Evolutionary conservation across 2,888 invertebrate genomes (phyloP), one percentile per base, ranked within the genome.

Genomic region (Schizaphis graminum): DNA sequence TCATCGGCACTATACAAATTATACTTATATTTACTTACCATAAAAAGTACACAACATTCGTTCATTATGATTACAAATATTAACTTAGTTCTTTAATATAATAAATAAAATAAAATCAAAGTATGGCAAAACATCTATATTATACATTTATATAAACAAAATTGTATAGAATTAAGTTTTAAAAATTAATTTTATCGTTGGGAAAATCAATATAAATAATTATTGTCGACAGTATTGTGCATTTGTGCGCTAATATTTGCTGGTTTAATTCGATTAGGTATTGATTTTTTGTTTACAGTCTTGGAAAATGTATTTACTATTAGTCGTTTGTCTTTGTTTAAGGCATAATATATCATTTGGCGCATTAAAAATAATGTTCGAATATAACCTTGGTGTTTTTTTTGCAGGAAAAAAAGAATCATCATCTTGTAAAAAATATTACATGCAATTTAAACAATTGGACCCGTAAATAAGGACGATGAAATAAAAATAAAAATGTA

Each of bases 341-440:
- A 88, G 13, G 44, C 28, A 28, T 28, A 44, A 86, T 87, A 28
- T n/a, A 87, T 49, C 87, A 67, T 67, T 67, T 67, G 67, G n/a
- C 16, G 67, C 67, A 67, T 67, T 67, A 89, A 89, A 56, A 89
- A 56, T 56, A 89, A 56, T 56, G n/a, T 41, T 56, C 11, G 7
- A 89, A 57, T 28, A 41, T 89, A 89, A 89, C 56, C 53, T 89
- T 57, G 89, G 35, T 41, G 13, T 56, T 44, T 28, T 86, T 47
- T 35, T 35, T 7, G 35, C 13, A 13, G 0, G 0, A 11, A 86
- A 86, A 86, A 86, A n/a, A 86, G 13, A 47, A 86, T 28, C 86
- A 86, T 86, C 26, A 44, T 57, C 56, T 57, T 41, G 89, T 89
- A 89, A 89, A 89, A 88, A 88, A 56, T 89, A 89, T 56, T 89